Evolutionary conservation across 2,113 vertebrate species (phyloP), one percentile per base, ranked within the genome.

Genomic region (Brevimyrus niger): DNA sequence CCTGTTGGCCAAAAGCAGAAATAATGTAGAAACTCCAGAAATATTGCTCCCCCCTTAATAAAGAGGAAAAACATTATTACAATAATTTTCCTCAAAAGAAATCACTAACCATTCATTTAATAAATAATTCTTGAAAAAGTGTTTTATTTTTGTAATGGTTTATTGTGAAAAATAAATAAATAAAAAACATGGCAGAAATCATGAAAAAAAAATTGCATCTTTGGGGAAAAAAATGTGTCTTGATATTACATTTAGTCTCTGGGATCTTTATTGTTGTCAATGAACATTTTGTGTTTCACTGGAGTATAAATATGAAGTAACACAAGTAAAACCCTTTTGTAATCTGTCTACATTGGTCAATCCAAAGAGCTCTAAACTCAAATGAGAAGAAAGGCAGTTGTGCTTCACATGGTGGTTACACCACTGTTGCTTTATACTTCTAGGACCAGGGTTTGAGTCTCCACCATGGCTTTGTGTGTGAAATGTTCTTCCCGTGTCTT

Each of bases 1-100:
- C 93, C 93, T 93, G 69, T 3, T n/a, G 15, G 89, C n/a, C 35
- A 42, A 90, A 85, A 47, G 23, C 38, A 89, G 53, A 89, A 21
- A 89, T 65, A 65, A 65, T 65, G 61, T 4, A 82, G n/a, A 7
- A 87, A 27, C n/a, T 31, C n/a, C 61, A 27, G n/a, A 31, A 65
- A 65, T 65, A 27, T 65, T 65, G n/a, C 42, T 4, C 88, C 46
- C 46, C 46, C 46, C 8, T 27, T 27, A 27, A 53, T 53, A 65
- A 27, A 65, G 1, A 10, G n/a, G 9, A 65, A 65, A 31, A 65
- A 65, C n/a, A 11, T 65, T 65, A 65, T 27, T 61, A n/a, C 21
- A n/a, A 61, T n/a, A 23, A 61, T n/a, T 61, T 85, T 83, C 44
- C 46, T 88, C 19, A 42, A 55, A 31, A 21, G 73, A 35, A 42